Conservation (phyloP, 2,888 invertebrate species). For the Sarcophaga subvicina region DNA sequence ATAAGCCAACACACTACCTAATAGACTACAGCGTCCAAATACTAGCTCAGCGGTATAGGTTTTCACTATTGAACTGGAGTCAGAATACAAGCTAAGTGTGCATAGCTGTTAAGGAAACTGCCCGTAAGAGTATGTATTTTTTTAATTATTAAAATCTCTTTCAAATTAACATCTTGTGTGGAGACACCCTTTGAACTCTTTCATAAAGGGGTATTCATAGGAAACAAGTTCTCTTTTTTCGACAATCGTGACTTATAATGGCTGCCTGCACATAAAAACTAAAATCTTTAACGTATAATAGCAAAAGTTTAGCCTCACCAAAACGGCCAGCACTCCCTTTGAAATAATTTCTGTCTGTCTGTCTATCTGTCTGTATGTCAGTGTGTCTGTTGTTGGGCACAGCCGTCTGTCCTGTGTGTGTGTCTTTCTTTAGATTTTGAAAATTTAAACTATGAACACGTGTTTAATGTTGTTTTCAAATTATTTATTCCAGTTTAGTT, state of each 20-base stretch:
- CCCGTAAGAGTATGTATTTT: too few relatives aligned
- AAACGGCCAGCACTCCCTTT: slow-evolving; percentile 47
- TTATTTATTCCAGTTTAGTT: slow-evolving; percentile 57
- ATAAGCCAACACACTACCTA: too few relatives aligned
- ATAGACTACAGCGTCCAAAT: too few relatives aligned
- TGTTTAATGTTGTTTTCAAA: slow-evolving; percentile 68
- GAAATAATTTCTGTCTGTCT: not conserved
- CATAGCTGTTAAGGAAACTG: too few relatives aligned
- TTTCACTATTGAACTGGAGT: too few relatives aligned
- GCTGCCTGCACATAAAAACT: slow-evolving; percentile 34
- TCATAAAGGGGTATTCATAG: not conserved
- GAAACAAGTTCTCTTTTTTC: slow-evolving; percentile 14
- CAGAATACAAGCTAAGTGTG: too few relatives aligned
- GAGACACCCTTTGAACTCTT: slow-evolving; percentile 9
- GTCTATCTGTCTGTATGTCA: slow-evolving; percentile 1
- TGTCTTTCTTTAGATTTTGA: not conserved
- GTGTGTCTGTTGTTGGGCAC: too few relatives aligned
- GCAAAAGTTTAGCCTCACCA: slow-evolving; percentile 13
- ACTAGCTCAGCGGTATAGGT: too few relatives aligned
- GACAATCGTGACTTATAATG: slow-evolving; percentile 58
- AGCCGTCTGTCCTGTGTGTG: not conserved
- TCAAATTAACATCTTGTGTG: not conserved
- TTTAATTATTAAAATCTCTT: too few relatives aligned
- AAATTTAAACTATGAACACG: slow-evolving; percentile 63
- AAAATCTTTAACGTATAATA: slow-evolving; percentile 32